Conservation (phyloP, 1,140 invertebrate species). For the Vollenhovia emeryi region DNA sequence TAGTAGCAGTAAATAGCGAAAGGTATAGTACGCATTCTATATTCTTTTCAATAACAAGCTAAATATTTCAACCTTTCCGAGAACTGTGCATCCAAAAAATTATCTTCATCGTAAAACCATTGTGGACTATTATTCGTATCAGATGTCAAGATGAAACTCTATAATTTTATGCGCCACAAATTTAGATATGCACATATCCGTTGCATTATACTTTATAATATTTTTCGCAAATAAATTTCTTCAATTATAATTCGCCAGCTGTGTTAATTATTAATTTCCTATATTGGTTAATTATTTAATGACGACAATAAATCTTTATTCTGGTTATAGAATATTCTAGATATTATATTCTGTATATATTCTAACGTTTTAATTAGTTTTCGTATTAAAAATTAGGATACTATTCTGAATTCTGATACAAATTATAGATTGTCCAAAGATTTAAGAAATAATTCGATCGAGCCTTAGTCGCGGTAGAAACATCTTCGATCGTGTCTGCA, state of each 20-base stretch:
- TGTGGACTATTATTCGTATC: not conserved
- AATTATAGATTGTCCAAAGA: not conserved
- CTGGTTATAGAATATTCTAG: no score
- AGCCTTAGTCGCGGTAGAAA: not conserved
- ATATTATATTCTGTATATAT: no score
- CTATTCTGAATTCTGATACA: not conserved
- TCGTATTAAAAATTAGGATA: not conserved
- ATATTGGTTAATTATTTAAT: no score
- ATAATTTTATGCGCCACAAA: not conserved
- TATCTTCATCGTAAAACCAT: not conserved
- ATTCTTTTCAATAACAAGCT: not conserved
- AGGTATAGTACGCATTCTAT: not conserved
- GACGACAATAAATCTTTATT: no score
- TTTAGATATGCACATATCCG: not conserved
- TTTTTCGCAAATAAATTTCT: no score
- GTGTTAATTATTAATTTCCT: no score
- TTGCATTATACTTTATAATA: no score
- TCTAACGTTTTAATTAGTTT: not conserved
- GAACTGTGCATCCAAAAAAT: not conserved
- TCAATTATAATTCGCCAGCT: no score
- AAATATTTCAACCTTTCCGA: not conserved
- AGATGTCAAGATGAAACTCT: not conserved
- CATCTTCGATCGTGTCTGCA: conserved; percentile 6
- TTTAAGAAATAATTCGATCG: not conserved
- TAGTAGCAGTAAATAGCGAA: not conserved